Evolutionary conservation across 2,113 vertebrate genomes (phyloP), one percentile per base, ranked within the genome.

Genomic region (Paramisgurnus dabryanus): DNA sequence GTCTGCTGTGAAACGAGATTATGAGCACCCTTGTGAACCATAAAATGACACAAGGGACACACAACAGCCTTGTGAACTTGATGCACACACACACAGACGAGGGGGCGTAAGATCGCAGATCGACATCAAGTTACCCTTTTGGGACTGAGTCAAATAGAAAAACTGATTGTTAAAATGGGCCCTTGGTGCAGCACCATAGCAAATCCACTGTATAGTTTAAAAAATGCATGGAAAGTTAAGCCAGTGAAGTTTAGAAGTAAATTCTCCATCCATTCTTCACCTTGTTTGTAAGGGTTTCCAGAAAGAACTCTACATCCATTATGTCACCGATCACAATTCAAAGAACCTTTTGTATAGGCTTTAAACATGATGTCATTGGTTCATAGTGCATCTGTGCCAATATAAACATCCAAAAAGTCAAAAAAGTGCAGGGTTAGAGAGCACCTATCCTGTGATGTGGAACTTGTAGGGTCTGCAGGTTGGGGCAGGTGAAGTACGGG

Each of bases 401-500:
- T 39, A 47, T n/a, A 18, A 47, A 47, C 7, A 12, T 67, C 65
- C 64, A 67, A 7, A 5, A 45, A 67, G n/a, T 66, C 41, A 43
- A 39, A 40, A 27, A 57, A 22, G 9, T 68, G 73, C 4, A 8
- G n/a, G 22, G 64, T 95, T 89, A 96, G 82, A 93, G 77, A 0
- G 92, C 88, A 80, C 96, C 96, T 0, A 98, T 98, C 87, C 96
- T 94, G 89, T 98, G 96, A 86, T 98, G 96, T 90, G 97, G 97
- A 83, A 97, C 95, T 93, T 98, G 97, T 75, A 98, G 92, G 60
- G 95, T 96, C 87, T 97, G 96, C 63, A 98, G 94, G 91, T 99
- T 96, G 45, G 97, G 97, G 85, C 96, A 97, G 0, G 96, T 95
- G 88, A 95, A 97, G 55, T 95, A 96, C 0, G 97, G 97, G 80